Evolutionary conservation across 2,888 invertebrate genomes (phyloP), one percentile per base, ranked within the genome.

Genomic region (Acleris emargana): DNA sequence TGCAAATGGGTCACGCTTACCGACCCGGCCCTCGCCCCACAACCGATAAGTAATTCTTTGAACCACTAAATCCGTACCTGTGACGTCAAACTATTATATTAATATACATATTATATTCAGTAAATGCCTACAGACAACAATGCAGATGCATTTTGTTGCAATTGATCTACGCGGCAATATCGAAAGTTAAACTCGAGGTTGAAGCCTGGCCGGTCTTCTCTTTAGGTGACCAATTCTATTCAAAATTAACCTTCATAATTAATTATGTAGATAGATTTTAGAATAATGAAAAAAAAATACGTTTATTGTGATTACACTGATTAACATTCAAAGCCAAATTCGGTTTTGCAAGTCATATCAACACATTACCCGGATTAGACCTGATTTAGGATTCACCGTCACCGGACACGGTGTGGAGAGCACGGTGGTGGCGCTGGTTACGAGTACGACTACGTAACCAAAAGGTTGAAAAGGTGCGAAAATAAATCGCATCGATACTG

Each of bases 1-100:
- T 70, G 78, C 87, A 91, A 91, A 86, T 90, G 79, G 91, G 91
- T 91, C 91, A 89, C 84, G 86, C 87, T 82, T 80, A 80, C 79
- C 81, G 79, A 80, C 79, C 78, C 82, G 79, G 84, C 73, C 81
- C 80, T 77, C 84, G 73, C 81, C 79, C 78, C 80, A 78, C 86
- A 83, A 85, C 83, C 85, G 84, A 83, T 85, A 85, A 87, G 87
- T 88, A 89, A 87, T 88, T 88, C 83, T 83, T 84, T 85, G 85
- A 84, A 82, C 79, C 81, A 87, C 88, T 86, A 86, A 89, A 88
- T 90, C 83, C 83, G 84, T 82, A 83, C 86, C 87, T 82, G 85
- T 84, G 86, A 81, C 86, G 84, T 86, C 85, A 86, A 81, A 76
- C 70, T 77, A 74, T 69, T 80, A 85, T 80, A 80, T 80, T 76